Evolutionary conservation across 2,888 invertebrate species (phyloP).

Genomic region (Acronicta psi): DNA sequence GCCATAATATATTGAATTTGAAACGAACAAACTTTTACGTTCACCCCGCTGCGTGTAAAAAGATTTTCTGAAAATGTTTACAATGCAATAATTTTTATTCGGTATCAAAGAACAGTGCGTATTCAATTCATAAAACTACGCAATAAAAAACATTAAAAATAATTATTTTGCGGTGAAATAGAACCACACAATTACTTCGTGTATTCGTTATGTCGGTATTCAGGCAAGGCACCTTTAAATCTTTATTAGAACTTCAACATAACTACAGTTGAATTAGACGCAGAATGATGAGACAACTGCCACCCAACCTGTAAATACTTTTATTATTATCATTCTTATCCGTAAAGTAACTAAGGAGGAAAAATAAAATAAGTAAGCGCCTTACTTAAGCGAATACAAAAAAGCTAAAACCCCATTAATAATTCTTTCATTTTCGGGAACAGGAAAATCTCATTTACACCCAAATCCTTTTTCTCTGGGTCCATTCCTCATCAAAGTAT

Average conservation of each 20-base stretch:
- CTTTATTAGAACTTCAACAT: conserved; percentile 19
- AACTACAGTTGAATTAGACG: conserved; percentile 17
- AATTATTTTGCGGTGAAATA: conserved; percentile 35
- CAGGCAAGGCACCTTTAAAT: conserved; percentile 23
- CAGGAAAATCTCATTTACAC: conserved; percentile 65
- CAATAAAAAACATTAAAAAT: conserved; percentile 27
- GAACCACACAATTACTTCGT: conserved; percentile 38
- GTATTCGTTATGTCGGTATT: conserved; percentile 44
- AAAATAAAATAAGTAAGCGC: conserved; percentile 30
- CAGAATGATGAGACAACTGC: conserved; percentile 4
- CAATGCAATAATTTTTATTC: conserved; percentile 82
- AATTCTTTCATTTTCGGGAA: conserved; percentile 60
- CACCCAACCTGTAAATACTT: conserved; percentile 4
- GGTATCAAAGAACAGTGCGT: conserved; percentile 64
- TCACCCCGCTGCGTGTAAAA: conserved; percentile 82
- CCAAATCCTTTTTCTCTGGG: conserved; percentile 64
- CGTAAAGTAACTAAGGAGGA: conserved; percentile 3
- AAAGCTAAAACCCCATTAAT: conserved; percentile 45
- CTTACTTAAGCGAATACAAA: conserved; percentile 30
- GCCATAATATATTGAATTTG: conserved; percentile 89
- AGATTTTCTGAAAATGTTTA: conserved; percentile 86
- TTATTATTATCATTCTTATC: conserved; percentile 2
- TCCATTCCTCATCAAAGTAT: conserved; percentile 67
- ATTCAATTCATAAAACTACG: conserved; percentile 45
- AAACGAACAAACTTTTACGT: conserved; percentile 88